Base-by-base conservation (phyloP, 2,888 invertebrate species). In the Patella caerulea region DNA sequence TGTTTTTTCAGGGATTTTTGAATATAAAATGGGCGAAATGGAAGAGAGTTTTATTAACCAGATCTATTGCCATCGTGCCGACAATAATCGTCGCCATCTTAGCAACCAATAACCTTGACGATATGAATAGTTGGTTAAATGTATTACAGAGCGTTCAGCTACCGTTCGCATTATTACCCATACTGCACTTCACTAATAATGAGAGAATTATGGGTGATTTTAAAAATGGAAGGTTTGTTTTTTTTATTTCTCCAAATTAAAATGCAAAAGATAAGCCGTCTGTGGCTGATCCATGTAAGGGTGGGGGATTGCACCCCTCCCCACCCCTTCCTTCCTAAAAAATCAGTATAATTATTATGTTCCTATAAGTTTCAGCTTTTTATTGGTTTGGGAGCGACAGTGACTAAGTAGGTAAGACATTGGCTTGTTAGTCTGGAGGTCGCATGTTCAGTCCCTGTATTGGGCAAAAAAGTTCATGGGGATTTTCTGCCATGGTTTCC, bases 11-110 rank as follows among this genome's bases (percentile, higher is more conserved):
- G 93, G 96, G 96, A 15, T 97, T 97, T 89, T 92, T 97, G 29
- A 95, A 96, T 88, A 92, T 97, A 19, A 94, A 95, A 86, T 97
- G 96, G 96, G 94, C 95, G 0, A 94, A 96, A 70, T 97, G 97
- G 97, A 95, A 95, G 91, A 92, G 97, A 89, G 96, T 97, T 0
- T 92, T 96, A n/a, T 93, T 97, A 84, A 97, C 97, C 0, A 94
- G 97, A 83, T 93, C 94, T 7, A 95, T 97, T 85, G 96, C 96
- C 45, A 96, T 97, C 82, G 92, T 95, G 4, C 94, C 94, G 14
- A 92, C 92, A 0, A 86, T 92, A 17, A 77, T 87, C 5, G 88
- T 92, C 4, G 91, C 92, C 14, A 79, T 91, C 17, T 82, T 90
- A 15, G 86, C 88, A 3, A 84, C 96, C 85, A 92, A 94, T 74